A percentile compares a stretch with the other conserved stretches of the same genome.
Conservation (phyloP, 1,140 invertebrate species). For the Littorina saxatilis region DNA sequence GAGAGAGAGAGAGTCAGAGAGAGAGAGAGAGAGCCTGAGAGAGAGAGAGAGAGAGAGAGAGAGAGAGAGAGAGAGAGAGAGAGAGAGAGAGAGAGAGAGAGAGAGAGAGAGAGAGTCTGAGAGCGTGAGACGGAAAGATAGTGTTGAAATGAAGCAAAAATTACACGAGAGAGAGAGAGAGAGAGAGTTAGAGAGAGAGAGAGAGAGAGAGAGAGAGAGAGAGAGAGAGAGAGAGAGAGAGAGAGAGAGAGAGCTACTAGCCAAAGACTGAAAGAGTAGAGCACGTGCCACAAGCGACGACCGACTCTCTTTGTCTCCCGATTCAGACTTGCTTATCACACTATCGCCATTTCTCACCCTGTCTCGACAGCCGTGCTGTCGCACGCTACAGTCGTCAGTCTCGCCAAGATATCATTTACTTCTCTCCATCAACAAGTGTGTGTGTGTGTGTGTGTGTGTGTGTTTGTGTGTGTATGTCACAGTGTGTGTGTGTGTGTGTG, state of each 20-base stretch:
- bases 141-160: too few species aligned
- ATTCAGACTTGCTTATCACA: too few species aligned
- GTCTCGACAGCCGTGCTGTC: too few species aligned
- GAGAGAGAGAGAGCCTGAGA: background rate
- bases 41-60: constrained; percentile 17
- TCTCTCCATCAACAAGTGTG: too few species aligned
- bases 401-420: too few species aligned
- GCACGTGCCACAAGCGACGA: too few species aligned
- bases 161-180: constrained; percentile 1
- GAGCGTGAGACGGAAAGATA: background rate
- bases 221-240: background rate
- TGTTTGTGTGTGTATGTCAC: too few species aligned
- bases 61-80: background rate
- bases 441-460: too few species aligned
- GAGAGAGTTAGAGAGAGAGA: background rate
- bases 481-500: too few species aligned
- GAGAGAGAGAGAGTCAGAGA: background rate
- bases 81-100: background rate
- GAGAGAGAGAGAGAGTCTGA: constrained; percentile 4
- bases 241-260: background rate
- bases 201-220: constrained; percentile 12
- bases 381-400: too few species aligned
- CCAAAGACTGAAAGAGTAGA: background rate
- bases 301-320: too few species aligned
- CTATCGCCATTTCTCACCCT: too few species aligned